phyloP scores from a whole-genome alignment of 2,797 vertebrate species.

The Paedocypris micromegethes region DNA sequence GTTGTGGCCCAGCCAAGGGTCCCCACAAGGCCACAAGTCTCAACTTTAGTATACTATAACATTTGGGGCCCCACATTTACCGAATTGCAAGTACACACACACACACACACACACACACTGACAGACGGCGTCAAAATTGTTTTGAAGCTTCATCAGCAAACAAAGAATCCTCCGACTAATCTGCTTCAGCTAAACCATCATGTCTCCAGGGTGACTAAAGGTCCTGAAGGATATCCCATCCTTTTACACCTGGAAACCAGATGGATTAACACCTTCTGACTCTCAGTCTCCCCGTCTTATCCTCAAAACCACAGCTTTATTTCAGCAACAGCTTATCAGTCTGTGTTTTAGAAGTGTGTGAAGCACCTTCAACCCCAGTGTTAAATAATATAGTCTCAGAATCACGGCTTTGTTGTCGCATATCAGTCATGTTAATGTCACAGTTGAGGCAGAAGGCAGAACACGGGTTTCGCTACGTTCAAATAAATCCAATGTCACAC shows the following conservation, averaged over 20 bases:
- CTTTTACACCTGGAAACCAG: slow-evolving; percentile 65
- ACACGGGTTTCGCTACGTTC: slow-evolving; percentile 30
- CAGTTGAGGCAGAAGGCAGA: slow-evolving; percentile 18
- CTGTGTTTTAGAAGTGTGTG: not conserved
- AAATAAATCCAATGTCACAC: slow-evolving; percentile 26
- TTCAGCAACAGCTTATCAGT: slow-evolving; percentile 53
- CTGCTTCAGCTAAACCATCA: no score
- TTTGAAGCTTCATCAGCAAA: no score
- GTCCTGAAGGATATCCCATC: slow-evolving; percentile 61
- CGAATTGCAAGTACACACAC: no score
- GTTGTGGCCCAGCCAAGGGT: no score
- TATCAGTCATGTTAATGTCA: slow-evolving; percentile 19
- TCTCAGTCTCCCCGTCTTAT: slow-evolving; percentile 53
- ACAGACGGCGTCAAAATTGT: no score
- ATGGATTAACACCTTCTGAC: slow-evolving; percentile 57
- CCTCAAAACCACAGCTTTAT: slow-evolving; percentile 53
- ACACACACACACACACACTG: no score
- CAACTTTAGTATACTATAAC: no score
- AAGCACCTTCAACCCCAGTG: no score
- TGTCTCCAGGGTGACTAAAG: no score
- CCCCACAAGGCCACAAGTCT: no score
- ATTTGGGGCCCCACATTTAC: no score
- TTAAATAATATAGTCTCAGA: not conserved
- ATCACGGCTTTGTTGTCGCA: not conserved
- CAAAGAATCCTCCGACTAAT: no score